Evolutionary conservation across 2,888 invertebrate species (phyloP), one percentile per base, ranked within the genome.

Genomic region (Limenitis camilla): DNA sequence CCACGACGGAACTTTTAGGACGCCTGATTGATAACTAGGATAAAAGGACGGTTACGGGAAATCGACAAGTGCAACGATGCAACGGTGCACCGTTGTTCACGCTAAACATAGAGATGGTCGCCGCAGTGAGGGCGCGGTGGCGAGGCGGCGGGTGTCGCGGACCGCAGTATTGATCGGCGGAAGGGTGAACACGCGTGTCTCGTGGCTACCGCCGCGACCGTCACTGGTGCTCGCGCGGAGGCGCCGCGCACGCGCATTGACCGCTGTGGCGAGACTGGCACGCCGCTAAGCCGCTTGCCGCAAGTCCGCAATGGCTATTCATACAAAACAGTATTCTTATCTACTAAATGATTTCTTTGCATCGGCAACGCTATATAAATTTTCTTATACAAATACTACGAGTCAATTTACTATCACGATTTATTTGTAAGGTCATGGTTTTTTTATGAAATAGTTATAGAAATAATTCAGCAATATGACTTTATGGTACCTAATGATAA

Each of bases 171-270:
- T 64, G 74, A 75, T 71, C 70, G 62, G 59, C 62, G 66, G 66
- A 62, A 61, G 67, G 66, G 64, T 49, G 63, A 68, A 65, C 69
- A 77, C 83, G 81, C 83, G 85, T 83, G 82, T 69, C 84, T 76
- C 81, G 81, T 79, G 83, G 75, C 69, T 72, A 80, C 82, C 80
- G 82, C 79, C 83, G 80, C 79, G 79, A 74, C 78, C 82, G 80
- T 78, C 81, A 87, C 86, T 84, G 83, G 69, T 67, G 64, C 56
- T 69, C 67, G 66, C 64, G 66, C 63, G 65, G 63, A 56, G 65
- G 55, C 62, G 67, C 66, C 79, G 78, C 85, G 83, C 84, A 76
- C 59, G 82, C 82, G 85, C 79, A 63, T 58, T 65, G 67, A 62
- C 62, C 64, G 67, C 62, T 43, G 56, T 7, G 35, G 39, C 58